Base-by-base conservation (phyloP, 2,797 vertebrate species). In the Enteromius fasciolatus region DNA sequence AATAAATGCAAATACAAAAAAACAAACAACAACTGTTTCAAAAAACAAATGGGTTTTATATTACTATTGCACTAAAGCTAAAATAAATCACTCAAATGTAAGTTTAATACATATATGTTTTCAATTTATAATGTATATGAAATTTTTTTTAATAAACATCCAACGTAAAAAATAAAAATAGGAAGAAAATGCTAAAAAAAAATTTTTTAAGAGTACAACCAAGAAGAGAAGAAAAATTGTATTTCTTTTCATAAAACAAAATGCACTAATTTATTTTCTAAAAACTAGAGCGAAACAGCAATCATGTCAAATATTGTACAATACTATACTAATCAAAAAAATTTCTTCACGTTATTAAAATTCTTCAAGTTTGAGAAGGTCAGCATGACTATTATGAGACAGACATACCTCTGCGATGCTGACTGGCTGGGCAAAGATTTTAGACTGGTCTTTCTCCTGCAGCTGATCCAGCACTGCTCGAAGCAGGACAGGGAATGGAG, bases 391-490 rank as follows among this genome's bases (percentile, higher is more conserved):
- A 28, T 11, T n/a, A 33, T 36, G 33, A 15, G 69, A 44, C 17
- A 28, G 15, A 54, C 89, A 44, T 31, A 99, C 98, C 97, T 99
- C 98, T 87, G 95, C 96, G 78, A 94, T 79, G 91, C 90, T 97
- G 92, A 99, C 98, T 0, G 98, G 98, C 90, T 98, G 97, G 76
- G 97, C 93, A 50, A 97, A 99, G 87, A 99, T 97, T 61, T 88
- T 95, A 80, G 96, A 95, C 20, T 95, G 94, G 93, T 99, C 98
- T 88, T 97, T 98, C 80, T 99, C 97, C 89, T 98, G 97, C 67
- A 99, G 94, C 92, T 98, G 97, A 80, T 95, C 94, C 85, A 99
- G 93, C 76, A 98, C 95, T 0, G 96, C 95, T 70, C 96, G 94
- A 70, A 99, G 92, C 74, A 99, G 90, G 84, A 98, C 95, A 63